phyloP scores from a whole-genome alignment of 2,888 invertebrate species.

The Trachelus tabidus region DNA sequence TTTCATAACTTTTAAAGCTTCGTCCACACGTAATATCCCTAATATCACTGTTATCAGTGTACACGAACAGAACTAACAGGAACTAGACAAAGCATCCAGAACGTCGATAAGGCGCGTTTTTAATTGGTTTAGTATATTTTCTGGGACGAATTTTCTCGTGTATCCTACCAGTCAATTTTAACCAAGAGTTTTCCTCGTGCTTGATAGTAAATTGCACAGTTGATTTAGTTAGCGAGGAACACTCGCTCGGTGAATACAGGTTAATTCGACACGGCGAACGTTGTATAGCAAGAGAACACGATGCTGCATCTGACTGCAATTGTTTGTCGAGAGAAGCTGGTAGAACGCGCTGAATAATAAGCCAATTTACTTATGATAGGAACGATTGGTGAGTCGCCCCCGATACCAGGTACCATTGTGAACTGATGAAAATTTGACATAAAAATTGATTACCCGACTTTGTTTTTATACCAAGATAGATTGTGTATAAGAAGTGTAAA shows the following conservation, averaged over 20 bases:
- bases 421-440: background rate
- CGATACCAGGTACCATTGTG: background rate
- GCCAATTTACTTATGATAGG: slow-evolving; percentile 37
- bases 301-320: slow-evolving; percentile 46
- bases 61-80: background rate
- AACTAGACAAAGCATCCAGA: background rate
- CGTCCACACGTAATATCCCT: background rate
- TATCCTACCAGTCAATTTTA: background rate
- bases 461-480: background rate
- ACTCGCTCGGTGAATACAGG: background rate
- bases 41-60: background rate
- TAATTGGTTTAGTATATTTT: background rate
- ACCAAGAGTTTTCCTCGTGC: background rate
- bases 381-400: background rate
- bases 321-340: slow-evolving; percentile 21
- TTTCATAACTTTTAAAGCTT: background rate
- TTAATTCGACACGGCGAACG: slow-evolving; percentile 40
- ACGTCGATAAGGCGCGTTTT: background rate
- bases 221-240: background rate
- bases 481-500: background rate
- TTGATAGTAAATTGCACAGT: background rate
- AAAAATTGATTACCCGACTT: background rate
- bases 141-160: background rate
- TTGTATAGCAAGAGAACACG: slow-evolving; percentile 25
- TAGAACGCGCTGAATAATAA: slow-evolving; percentile 43